Evolutionary conservation across 2,113 vertebrate species (phyloP).

Genomic region (Callionymus lyra): DNA sequence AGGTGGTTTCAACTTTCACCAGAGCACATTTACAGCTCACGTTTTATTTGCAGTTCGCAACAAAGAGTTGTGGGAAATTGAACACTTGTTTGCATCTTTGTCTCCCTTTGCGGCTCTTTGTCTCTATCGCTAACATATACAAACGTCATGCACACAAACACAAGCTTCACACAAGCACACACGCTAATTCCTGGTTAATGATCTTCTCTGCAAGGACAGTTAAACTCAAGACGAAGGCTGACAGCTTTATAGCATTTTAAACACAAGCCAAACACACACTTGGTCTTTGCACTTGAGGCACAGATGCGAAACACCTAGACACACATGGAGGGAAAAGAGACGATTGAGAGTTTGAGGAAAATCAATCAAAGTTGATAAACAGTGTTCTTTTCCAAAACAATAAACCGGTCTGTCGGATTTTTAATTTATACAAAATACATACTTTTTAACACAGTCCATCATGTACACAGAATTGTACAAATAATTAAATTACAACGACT

Average conservation of each 20-base stretch:
- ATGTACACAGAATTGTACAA: too few species aligned
- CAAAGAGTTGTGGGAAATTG: background rate
- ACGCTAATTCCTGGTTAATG: constrained; percentile 33
- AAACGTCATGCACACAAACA: constrained; percentile 27
- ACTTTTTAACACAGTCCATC: too few species aligned
- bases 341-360: too few species aligned
- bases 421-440: too few species aligned
- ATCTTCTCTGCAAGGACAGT: constrained; percentile 25
- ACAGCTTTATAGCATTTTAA: constrained; percentile 20
- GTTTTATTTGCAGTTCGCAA: constrained; percentile 1
- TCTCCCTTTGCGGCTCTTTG: constrained; percentile 5
- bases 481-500: too few species aligned
- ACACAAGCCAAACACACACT: background rate
- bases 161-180: constrained; percentile 4
- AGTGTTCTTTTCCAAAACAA: too few species aligned
- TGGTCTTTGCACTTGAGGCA: background rate
- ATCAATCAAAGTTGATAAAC: too few species aligned
- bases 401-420: too few species aligned
- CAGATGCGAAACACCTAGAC: background rate
- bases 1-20: constrained; percentile 3
- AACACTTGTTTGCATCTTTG: constrained; percentile 10
- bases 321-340: background rate
- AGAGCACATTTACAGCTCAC: background rate
- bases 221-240: constrained; percentile 26
- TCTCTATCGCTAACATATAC: constrained; percentile 1